phyloP scores from a whole-genome alignment of 2,888 invertebrate genomes.

The Nephrocerus scutellatus region DNA sequence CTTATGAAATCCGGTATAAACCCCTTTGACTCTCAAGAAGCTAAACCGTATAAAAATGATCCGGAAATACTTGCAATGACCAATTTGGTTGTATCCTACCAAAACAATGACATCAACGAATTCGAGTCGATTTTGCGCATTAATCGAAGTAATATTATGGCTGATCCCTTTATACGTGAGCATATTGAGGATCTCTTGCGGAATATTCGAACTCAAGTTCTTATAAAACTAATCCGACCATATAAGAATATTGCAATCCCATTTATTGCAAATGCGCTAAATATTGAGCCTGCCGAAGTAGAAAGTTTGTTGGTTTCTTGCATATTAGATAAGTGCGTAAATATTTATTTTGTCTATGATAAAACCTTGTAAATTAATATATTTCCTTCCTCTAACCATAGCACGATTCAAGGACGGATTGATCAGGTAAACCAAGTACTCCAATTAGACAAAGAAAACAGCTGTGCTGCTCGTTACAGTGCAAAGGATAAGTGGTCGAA shows the following conservation, averaged over 20 bases:
- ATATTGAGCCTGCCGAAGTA: slow-evolving; percentile 90
- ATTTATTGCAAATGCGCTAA: slow-evolving; percentile 91
- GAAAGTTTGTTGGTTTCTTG: slow-evolving; percentile 95
- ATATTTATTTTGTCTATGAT: slow-evolving; percentile 39
- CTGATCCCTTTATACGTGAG: slow-evolving; percentile 97
- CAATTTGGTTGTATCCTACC: slow-evolving; percentile 92
- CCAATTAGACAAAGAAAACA: slow-evolving; percentile 72
- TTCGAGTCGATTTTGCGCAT: slow-evolving; percentile 94
- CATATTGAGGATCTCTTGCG: slow-evolving; percentile 95
- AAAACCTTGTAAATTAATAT: neutral
- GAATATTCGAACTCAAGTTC: slow-evolving; percentile 94
- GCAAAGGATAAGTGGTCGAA: slow-evolving; percentile 95
- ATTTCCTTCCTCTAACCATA: slow-evolving; percentile 35
- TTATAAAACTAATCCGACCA: slow-evolving; percentile 94
- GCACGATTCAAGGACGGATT: slow-evolving; percentile 78
- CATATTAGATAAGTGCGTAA: slow-evolving; percentile 86
- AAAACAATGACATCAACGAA: slow-evolving; percentile 96
- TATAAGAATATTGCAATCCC: slow-evolving; percentile 97
- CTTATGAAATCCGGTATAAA: slow-evolving; percentile 99
- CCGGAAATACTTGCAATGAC: slow-evolving; percentile 99
- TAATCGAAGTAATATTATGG: slow-evolving; percentile 95
- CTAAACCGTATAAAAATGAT: slow-evolving; percentile 99
- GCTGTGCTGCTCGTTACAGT: slow-evolving; percentile 78
- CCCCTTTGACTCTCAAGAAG: slow-evolving; percentile 99
- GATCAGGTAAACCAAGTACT: slow-evolving; percentile 93